Evolutionary conservation across 1,140 invertebrate genomes (phyloP).

Genomic region (Aleiodes sp.): DNA sequence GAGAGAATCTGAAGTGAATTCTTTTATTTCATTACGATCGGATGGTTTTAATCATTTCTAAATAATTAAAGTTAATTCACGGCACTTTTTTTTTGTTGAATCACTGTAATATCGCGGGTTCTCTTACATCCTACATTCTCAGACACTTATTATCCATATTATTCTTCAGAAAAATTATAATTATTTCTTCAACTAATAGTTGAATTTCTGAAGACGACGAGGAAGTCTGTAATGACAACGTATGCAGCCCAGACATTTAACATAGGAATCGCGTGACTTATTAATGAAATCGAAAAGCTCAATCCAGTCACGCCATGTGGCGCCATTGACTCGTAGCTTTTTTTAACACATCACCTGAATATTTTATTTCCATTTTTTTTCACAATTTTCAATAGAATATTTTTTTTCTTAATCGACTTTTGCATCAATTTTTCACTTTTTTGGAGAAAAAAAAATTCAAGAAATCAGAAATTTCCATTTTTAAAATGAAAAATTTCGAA

Average conservation of each 20-base stretch:
- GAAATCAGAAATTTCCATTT: too few relatives aligned
- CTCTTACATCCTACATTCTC: background rate
- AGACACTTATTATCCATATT: background rate
- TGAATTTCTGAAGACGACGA: background rate
- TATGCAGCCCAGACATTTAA: constrained; percentile 18
- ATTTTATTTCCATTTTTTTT: too few relatives aligned
- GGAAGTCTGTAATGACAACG: constrained; percentile 32
- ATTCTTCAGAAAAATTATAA: background rate
- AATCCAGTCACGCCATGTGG: constrained; percentile 29
- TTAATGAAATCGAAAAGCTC: constrained; percentile 34
- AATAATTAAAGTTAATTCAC: too few relatives aligned
- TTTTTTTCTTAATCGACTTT: too few relatives aligned
- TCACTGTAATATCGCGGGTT: background rate
- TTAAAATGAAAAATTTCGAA: too few relatives aligned
- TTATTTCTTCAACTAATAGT: constrained; percentile 15
- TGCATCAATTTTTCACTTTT: too few relatives aligned
- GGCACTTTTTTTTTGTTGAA: background rate
- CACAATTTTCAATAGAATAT: too few relatives aligned
- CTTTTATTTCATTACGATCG: too few relatives aligned
- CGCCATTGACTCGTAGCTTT: constrained; percentile 10
- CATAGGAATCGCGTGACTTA: constrained; percentile 33
- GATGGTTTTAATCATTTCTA: background rate
- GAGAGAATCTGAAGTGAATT: too few relatives aligned
- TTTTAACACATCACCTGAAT: too few relatives aligned
- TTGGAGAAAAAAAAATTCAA: too few relatives aligned